A percentile compares a stretch with the other conserved stretches of the same genome.
Evolutionary conservation across 2,797 vertebrate genomes (phyloP).

Genomic region (Sebastes melanostomus): DNA sequence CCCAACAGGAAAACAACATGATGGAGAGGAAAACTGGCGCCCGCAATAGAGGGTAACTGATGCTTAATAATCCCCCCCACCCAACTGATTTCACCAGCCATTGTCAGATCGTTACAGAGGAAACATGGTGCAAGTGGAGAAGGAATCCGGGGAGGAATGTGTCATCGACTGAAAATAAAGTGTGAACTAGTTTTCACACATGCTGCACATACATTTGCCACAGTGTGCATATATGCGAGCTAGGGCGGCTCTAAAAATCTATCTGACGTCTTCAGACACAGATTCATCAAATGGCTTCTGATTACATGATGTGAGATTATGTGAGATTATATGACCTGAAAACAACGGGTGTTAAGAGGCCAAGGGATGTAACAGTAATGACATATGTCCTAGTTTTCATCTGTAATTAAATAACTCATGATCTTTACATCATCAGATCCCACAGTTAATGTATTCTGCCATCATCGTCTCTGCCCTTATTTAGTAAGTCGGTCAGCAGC

Average conservation of each 20-base stretch:
- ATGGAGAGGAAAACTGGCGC: conserved; percentile 39
- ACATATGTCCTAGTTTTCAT: conserved; percentile 24
- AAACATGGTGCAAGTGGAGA: conserved; percentile 41
- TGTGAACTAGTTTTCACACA: conserved; percentile 48
- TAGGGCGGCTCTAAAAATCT: not conserved
- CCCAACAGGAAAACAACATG: conserved; percentile 60
- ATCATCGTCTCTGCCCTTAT: conserved; percentile 65
- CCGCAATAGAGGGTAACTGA: conserved; percentile 44
- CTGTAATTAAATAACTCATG: conserved; percentile 33
- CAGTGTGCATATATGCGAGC: conserved; percentile 4
- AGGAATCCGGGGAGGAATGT: conserved; percentile 38
- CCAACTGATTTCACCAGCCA: conserved; percentile 53
- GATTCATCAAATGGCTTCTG: conserved; percentile 1
- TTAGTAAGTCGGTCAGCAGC: conserved; percentile 70
- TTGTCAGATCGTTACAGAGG: conserved; percentile 51
- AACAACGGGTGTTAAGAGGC: conserved; percentile 7
- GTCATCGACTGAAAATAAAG: conserved; percentile 58
- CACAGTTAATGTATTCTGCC: conserved; percentile 70
- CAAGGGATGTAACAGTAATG: not conserved
- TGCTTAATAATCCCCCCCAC: conserved; percentile 44
- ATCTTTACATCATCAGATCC: conserved; percentile 52
- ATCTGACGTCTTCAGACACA: not conserved
- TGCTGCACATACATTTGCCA: conserved; percentile 26
- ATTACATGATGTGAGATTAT: not conserved
- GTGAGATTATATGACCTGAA: conserved; percentile 6